These are phyloP conservation scores for Candidula unifasciata DNA, from an alignment of 2,888 invertebrate species.

Conservation along the genomic window DNA sequence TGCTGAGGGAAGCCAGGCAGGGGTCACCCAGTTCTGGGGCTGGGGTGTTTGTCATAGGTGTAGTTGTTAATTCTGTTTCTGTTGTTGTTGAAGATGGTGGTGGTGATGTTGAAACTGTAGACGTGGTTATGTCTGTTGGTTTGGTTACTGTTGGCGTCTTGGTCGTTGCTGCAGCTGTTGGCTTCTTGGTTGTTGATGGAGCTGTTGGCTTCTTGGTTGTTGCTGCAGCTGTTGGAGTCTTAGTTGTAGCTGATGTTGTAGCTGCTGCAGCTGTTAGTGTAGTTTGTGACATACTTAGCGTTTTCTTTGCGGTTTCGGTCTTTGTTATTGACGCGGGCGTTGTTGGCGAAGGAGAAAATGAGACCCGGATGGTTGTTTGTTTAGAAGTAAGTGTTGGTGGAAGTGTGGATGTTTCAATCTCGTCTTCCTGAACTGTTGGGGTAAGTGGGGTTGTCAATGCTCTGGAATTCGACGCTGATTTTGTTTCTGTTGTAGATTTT, in stretches of 20 bases:
- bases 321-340: too few species aligned
- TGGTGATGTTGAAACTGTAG: background rate
- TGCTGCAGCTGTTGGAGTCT: background rate
- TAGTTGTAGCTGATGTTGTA: background rate
- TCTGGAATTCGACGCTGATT: background rate
- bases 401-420: too few species aligned
- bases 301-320: too few species aligned
- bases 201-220: too few species aligned
- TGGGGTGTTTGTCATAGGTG: background rate
- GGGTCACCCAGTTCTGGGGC: background rate
- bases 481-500: background rate
- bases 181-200: too few species aligned
- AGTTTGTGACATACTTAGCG: too few species aligned
- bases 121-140: background rate
- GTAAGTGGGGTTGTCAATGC: background rate
- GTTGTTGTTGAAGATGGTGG: slow-evolving; percentile 1
- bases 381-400: too few species aligned
- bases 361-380: too few species aligned
- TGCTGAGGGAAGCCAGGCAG: background rate
- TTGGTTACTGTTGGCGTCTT: background rate
- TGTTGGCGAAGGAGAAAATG: too few species aligned
- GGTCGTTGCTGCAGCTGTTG: too few species aligned
- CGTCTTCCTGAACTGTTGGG: background rate
- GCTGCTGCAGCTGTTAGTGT: background rate
- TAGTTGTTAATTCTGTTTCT: background rate